Evolutionary conservation across 1,140 invertebrate species (phyloP), one percentile per base, ranked within the genome.

Genomic region (Halesus radiatus): DNA sequence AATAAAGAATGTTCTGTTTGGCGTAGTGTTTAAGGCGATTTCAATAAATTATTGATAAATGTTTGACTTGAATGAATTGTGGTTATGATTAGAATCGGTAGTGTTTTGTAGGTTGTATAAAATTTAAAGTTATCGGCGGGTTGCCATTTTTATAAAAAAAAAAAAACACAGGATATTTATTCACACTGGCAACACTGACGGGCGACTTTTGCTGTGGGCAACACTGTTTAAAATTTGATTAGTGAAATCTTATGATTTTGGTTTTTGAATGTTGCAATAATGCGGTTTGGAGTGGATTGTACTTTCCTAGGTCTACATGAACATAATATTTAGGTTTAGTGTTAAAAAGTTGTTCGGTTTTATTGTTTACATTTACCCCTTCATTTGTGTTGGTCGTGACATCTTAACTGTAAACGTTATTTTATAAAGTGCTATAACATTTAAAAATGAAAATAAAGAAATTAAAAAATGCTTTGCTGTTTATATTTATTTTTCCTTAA

Each of bases 311-410:
- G 64, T 23, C 37, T 23, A n/a, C 74, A 79, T 56, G 60, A 72
- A 74, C 29, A 62, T 74, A 22, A 79, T 66, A 79, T 52, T 75
- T 75, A 80, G 70, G 56, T 50, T 16, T 79, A 79, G 78, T 18
- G 16, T 78, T 53, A 60, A 72, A 66, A 73, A 79, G 50, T 79
- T 79, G 78, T 79, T 73, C 18, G 78, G 53, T 73, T 78, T 79
- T 66, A 75, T 64, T 20, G 45, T 75, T 80, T 80, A 29, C 26
- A 29, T 3, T 29, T 29, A 64, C 37, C 60, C 32, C 58, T 74
- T 66, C 56, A 32, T 80, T 80, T 80, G 72, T 80, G 79, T 80
- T 80, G 79, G 79, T 80, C 79, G 79, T 80, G 79, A 80, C 66
- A 18, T 80, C 79, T 68, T 80, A 79, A 66, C 60, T 80, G 79